phyloP scores from a whole-genome alignment of 2,888 invertebrate genomes.

The Fissipunctia ypsillon region DNA sequence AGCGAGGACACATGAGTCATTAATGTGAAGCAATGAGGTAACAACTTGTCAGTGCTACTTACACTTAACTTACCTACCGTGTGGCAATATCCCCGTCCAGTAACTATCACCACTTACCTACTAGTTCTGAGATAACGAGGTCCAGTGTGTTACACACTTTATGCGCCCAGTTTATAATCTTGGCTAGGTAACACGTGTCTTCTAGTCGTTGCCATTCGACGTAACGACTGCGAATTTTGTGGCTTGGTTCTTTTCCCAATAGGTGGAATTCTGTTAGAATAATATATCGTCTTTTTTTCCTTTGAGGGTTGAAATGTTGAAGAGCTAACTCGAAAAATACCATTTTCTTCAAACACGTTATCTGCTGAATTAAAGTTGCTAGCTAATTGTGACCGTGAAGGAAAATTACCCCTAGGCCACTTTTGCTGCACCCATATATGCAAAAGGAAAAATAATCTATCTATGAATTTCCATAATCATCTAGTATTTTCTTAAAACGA shows the following conservation, averaged over 20 bases:
- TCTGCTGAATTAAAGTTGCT: no score
- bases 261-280: no score
- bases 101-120: slow-evolving; percentile 33
- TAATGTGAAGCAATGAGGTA: slow-evolving; percentile 50
- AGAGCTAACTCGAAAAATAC: no score
- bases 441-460: no score
- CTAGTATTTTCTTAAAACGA: not conserved
- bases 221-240: not conserved
- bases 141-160: slow-evolving; percentile 53
- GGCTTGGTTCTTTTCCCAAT: no score
- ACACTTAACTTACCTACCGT: slow-evolving; percentile 17
- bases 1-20: slow-evolving; percentile 49
- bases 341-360: no score
- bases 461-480: no score
- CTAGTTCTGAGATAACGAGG: slow-evolving; percentile 44
- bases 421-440: no score
- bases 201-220: not conserved
- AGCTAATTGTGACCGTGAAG: no score
- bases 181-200: slow-evolving; percentile 9
- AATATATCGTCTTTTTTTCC: no score
- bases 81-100: slow-evolving; percentile 40
- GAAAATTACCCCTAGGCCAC: no score
- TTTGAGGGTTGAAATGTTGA: no score
- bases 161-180: slow-evolving; percentile 24
- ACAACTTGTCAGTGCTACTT: slow-evolving; percentile 28